These are phyloP conservation scores for Neodiprion pinetum DNA, from an alignment of 1,140 invertebrate genomes.

Conservation along the genomic window DNA sequence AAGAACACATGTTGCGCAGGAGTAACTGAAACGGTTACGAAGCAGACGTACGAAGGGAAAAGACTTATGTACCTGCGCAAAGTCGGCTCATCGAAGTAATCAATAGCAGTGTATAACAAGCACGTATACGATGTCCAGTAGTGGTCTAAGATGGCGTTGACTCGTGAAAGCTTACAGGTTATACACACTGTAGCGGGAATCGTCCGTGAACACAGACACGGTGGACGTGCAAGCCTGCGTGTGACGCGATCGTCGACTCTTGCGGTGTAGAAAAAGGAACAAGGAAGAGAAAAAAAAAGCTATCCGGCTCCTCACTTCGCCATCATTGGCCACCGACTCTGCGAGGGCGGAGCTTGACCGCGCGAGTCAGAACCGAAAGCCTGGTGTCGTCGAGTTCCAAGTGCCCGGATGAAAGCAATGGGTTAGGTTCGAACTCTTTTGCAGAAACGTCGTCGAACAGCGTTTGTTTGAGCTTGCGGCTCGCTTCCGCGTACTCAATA, in stretches of 20 bases:
- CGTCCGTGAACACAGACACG: too few species aligned
- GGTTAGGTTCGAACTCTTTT: too few species aligned
- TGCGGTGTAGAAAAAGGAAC: constrained; percentile 33
- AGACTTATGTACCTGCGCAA: too few species aligned
- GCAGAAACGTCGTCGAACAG: too few species aligned
- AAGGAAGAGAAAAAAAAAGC: constrained; percentile 22
- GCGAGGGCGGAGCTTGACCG: constrained; percentile 21
- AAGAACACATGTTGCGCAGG: too few species aligned
- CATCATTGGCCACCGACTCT: constrained; percentile 45
- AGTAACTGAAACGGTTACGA: not conserved
- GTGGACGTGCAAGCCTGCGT: too few species aligned
- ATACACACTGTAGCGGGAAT: constrained; percentile 34
- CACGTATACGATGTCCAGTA: constrained; percentile 42
- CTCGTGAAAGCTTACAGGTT: constrained; percentile 41
- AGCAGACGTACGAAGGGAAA: not conserved
- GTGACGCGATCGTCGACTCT: constrained; percentile 19
- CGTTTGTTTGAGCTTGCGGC: too few species aligned
- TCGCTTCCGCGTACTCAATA: too few species aligned
- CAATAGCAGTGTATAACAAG: constrained; percentile 34
- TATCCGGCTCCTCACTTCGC: constrained; percentile 39
- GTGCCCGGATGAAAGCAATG: too few species aligned
- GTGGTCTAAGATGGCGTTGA: constrained; percentile 53
- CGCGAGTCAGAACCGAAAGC: not conserved
- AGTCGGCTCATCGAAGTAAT: constrained; percentile 30
- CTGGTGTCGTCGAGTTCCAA: not conserved